A percentile compares a stretch with the other conserved stretches of the same genome.
These are phyloP conservation scores for Gnatocerus cornutus DNA, from an alignment of 2,888 invertebrate genomes.

Conservation along the genomic window DNA sequence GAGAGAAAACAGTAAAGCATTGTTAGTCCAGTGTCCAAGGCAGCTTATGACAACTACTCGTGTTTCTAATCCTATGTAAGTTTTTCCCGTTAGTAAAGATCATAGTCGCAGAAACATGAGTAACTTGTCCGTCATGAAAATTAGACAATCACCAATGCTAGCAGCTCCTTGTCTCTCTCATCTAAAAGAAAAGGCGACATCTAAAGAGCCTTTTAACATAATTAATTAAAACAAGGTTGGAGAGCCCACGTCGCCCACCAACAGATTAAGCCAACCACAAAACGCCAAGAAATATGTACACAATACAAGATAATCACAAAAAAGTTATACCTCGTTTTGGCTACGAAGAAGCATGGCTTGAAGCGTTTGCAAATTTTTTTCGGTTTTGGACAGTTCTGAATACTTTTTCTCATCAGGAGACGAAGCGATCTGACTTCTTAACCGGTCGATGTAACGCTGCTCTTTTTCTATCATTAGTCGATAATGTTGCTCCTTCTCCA, in stretches of 20 bases:
- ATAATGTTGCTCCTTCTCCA: constrained; percentile 88
- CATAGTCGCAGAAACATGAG: constrained; percentile 49
- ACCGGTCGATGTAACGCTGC: constrained; percentile 84
- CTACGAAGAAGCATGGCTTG: constrained; percentile 73
- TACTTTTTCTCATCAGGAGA: constrained; percentile 70
- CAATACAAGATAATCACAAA: constrained; percentile 25
- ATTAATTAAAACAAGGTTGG: constrained; percentile 22
- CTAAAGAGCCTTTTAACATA: constrained; percentile 34
- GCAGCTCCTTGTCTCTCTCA: constrained; percentile 49
- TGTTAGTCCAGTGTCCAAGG: constrained; percentile 66
- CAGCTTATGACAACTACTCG: constrained; percentile 48
- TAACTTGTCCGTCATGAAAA: constrained; percentile 54
- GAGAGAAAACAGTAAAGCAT: constrained; percentile 68
- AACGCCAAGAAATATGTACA: constrained; percentile 34
- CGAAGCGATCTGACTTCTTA: constrained; percentile 79
- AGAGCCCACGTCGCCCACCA: constrained; percentile 36
- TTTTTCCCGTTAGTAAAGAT: constrained; percentile 17
- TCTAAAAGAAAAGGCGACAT: constrained; percentile 40
- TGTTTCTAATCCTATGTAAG: constrained; percentile 36
- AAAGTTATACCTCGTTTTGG: constrained; percentile 64
- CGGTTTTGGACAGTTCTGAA: constrained; percentile 75
- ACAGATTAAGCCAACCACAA: constrained; percentile 40
- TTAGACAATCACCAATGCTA: constrained; percentile 58
- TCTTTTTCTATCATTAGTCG: constrained; percentile 93
- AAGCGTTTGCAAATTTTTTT: constrained; percentile 76